A percentile compares a stretch with the other conserved stretches of the same genome.
Evolutionary conservation across 1,140 invertebrate species (phyloP).

Genomic region (Drosophila parvula): DNA sequence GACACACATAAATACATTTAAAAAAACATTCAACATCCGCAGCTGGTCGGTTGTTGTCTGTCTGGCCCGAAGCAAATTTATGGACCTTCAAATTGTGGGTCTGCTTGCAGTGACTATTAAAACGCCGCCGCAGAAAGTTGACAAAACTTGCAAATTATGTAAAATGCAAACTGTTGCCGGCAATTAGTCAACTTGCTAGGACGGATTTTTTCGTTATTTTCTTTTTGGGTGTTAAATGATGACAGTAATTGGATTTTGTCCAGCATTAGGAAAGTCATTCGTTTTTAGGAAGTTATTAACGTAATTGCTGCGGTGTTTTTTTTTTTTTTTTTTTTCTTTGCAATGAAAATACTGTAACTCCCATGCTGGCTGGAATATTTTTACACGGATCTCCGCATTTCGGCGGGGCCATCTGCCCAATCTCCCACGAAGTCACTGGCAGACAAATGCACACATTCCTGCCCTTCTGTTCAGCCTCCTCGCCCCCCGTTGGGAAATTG

Average conservation of each 20-base stretch:
- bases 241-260: constrained; percentile 44
- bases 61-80: constrained; percentile 40
- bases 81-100: constrained; percentile 49
- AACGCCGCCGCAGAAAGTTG: constrained; percentile 54
- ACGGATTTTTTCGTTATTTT: constrained; percentile 24
- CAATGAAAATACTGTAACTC: constrained; percentile 6
- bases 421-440: constrained; percentile 61
- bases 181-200: constrained; percentile 59
- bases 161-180: constrained; percentile 49
- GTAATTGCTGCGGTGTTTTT: constrained; percentile 23
- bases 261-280: constrained; percentile 33
- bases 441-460: constrained; percentile 49
- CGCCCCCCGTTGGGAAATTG: constrained; percentile 53
- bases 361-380: constrained; percentile 4
- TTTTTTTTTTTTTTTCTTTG: constrained; percentile 4
- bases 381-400: constrained; percentile 34
- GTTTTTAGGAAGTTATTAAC: constrained; percentile 48
- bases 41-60: constrained; percentile 31
- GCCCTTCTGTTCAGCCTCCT: background rate
- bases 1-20: constrained; percentile 12
- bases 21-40: constrained; percentile 18
- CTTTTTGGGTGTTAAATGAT: constrained; percentile 37
- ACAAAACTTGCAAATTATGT: constrained; percentile 65
- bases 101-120: constrained; percentile 30
- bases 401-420: constrained; percentile 31